A percentile compares a stretch with the other conserved stretches of the same genome.
phyloP scores from a whole-genome alignment of 2,797 vertebrate species.

The Manis pentadactyla region DNA sequence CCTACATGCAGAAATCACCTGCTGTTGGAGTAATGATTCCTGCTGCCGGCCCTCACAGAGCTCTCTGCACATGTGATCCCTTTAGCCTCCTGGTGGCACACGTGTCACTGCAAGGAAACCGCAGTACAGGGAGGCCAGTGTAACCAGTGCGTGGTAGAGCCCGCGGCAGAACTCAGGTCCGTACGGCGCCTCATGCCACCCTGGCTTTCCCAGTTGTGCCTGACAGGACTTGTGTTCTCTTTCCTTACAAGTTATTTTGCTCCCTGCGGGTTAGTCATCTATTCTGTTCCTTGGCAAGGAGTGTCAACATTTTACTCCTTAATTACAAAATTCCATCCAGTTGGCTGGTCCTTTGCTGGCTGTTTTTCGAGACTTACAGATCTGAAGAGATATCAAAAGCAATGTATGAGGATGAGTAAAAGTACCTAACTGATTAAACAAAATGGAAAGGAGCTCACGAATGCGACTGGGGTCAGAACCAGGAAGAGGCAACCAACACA shows the following conservation, averaged over 20 bases:
- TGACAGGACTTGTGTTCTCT: background rate
- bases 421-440: background rate
- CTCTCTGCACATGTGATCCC: accelerated
- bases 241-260: background rate
- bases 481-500: background rate
- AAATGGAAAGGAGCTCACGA: background rate
- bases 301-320: background rate
- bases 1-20: background rate
- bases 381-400: background rate
- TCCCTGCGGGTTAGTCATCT: background rate
- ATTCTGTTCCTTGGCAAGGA: background rate
- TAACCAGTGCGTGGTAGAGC: background rate
- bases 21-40: too few species aligned
- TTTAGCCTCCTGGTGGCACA: background rate
- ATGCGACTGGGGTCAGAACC: background rate
- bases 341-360: background rate
- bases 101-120: background rate
- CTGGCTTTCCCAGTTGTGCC: background rate
- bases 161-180: background rate
- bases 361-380: background rate
- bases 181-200: background rate
- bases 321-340: background rate
- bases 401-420: background rate
- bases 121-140: background rate
- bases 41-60: background rate